These are phyloP conservation scores for Donacobius atricapilla DNA, from an alignment of 2,113 vertebrate species.

Conservation along the genomic window DNA sequence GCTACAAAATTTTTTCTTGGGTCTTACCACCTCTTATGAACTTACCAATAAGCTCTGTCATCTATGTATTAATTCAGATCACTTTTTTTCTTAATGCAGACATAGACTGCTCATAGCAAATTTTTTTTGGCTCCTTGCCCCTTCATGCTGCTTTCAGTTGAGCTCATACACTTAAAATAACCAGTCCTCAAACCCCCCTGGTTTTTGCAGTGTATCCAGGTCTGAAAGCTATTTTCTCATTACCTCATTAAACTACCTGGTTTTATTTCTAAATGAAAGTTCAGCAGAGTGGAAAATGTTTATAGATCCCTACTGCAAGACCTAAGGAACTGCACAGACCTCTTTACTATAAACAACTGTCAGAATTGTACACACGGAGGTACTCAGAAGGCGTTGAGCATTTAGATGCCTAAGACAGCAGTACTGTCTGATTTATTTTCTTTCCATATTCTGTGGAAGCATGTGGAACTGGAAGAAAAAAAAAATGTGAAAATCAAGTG, in stretches of 20 bases:
- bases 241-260: conserved; percentile 1
- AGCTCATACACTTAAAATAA: neutral
- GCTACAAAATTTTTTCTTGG: neutral
- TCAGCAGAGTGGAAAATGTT: neutral
- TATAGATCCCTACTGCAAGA: neutral
- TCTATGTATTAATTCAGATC: neutral
- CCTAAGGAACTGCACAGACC: neutral
- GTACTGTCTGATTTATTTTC: conserved; percentile 4
- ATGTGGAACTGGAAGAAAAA: neutral
- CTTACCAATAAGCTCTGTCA: neutral
- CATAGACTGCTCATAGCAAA: neutral
- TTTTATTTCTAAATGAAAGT: neutral
- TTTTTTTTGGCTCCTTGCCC: neutral
- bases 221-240: neutral
- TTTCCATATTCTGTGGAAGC: neutral
- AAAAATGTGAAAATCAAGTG: conserved; percentile 8
- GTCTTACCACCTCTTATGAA: neutral
- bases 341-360: neutral
- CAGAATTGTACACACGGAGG: neutral
- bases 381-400: neutral
- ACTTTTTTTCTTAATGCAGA: neutral
- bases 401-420: neutral
- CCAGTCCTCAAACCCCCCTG: neutral
- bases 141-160: neutral
- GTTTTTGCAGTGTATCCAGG: neutral